These are phyloP conservation scores for Aythya baeri DNA, from an alignment of 2,113 vertebrate genomes.

Conservation along the genomic window DNA sequence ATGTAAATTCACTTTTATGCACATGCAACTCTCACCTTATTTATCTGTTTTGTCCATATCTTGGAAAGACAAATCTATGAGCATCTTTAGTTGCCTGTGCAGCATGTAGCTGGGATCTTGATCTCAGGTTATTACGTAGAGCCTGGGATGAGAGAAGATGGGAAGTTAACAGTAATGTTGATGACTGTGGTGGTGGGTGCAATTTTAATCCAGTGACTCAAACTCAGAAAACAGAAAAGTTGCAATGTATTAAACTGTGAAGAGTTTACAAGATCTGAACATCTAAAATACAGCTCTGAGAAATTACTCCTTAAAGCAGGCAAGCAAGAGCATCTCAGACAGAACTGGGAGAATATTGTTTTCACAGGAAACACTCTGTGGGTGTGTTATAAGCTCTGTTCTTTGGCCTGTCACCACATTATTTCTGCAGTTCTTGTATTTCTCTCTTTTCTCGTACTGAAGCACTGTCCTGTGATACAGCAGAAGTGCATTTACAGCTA, in stretches of 20 bases:
- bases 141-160: neutral
- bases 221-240: slow-evolving; percentile 33
- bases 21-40: neutral
- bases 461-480: slow-evolving; percentile 46
- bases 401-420: slow-evolving; percentile 78
- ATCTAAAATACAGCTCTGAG: slow-evolving; percentile 43
- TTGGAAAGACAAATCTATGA: accelerated
- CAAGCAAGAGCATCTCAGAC: slow-evolving; percentile 62
- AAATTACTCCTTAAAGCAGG: slow-evolving; percentile 75
- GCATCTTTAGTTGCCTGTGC: neutral
- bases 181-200: neutral
- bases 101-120: neutral
- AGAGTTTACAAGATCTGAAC: slow-evolving; percentile 51
- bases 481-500: slow-evolving; percentile 67
- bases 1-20: neutral
- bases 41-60: neutral
- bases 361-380: slow-evolving; percentile 76
- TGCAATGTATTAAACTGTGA: slow-evolving; percentile 53
- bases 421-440: slow-evolving; percentile 62
- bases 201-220: slow-evolving; percentile 42
- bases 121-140: neutral
- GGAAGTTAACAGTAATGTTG: neutral
- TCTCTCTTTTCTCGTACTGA: slow-evolving; percentile 46
- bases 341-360: slow-evolving; percentile 77
- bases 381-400: slow-evolving; percentile 74